Conservation (phyloP, 2,797 vertebrate species). For the Anguilla megastoma region DNA sequence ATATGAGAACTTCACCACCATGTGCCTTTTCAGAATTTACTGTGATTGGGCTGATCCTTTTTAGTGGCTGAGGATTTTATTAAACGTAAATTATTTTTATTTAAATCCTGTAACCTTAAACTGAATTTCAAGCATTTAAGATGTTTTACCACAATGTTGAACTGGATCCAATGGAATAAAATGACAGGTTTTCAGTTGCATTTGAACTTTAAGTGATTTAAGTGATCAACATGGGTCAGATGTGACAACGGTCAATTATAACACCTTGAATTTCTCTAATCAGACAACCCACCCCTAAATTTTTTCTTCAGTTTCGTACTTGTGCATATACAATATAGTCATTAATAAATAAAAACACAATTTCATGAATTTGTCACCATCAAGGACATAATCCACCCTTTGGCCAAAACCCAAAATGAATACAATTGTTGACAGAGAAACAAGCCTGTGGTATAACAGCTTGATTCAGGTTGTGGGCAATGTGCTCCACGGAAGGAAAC, state of each 20-base stretch:
- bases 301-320: not conserved
- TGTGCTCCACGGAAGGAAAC: not conserved
- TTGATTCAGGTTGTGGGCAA: not conserved
- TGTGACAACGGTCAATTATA: not conserved
- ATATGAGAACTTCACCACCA: not conserved
- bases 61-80: not conserved
- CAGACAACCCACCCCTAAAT: not conserved
- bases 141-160: not conserved
- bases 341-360: not conserved
- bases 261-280: not conserved
- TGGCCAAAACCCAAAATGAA: slow-evolving; percentile 2
- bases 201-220: not conserved
- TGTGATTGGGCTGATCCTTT: not conserved
- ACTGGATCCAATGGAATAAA: not conserved
- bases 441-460: not conserved
- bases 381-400: not conserved
- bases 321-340: not conserved
- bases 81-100: not conserved
- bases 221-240: not conserved
- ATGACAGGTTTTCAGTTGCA: not conserved
- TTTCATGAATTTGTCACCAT: not conserved
- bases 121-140: not conserved
- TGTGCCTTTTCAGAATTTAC: not conserved
- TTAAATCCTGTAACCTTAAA: not conserved
- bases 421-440: not conserved